These are phyloP conservation scores for Schlechtendalia chinensis DNA, from an alignment of 1,140 invertebrate species.

Conservation along the genomic window DNA sequence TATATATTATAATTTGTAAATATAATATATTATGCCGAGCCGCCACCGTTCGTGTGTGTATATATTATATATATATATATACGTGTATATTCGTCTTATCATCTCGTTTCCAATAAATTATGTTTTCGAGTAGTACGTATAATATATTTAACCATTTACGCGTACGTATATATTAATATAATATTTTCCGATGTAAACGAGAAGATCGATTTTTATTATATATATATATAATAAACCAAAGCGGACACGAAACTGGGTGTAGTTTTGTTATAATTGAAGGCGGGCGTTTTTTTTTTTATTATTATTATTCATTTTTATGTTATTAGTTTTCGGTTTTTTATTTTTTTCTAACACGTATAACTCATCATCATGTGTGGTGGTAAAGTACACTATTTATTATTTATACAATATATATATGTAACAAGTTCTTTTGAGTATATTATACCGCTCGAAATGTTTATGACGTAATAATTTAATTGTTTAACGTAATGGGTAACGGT, in stretches of 20 bases:
- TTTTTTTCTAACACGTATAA: no score
- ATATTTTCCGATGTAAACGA: neutral
- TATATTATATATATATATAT: neutral
- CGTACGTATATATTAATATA: neutral
- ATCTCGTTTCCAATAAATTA: neutral
- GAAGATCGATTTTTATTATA: neutral
- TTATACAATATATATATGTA: neutral
- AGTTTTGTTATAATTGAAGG: no score
- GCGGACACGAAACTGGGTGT: no score
- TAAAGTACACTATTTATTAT: neutral
- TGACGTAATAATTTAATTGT: constrained; percentile 23
- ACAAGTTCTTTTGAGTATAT: neutral
- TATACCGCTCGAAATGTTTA: constrained; percentile 2
- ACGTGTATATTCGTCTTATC: neutral
- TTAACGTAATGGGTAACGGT: neutral
- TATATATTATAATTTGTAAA: no score
- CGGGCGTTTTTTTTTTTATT: neutral
- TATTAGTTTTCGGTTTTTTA: neutral
- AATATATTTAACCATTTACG: neutral
- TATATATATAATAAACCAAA: no score
- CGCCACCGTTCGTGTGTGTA: neutral
- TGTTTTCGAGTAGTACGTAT: neutral
- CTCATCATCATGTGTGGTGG: neutral
- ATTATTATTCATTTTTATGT: no score
- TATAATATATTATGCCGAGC: neutral